A percentile compares a stretch with the other conserved stretches of the same genome.
These are phyloP conservation scores for Columba livia DNA, from an alignment of 2,113 vertebrate genomes.

Conservation along the genomic window DNA sequence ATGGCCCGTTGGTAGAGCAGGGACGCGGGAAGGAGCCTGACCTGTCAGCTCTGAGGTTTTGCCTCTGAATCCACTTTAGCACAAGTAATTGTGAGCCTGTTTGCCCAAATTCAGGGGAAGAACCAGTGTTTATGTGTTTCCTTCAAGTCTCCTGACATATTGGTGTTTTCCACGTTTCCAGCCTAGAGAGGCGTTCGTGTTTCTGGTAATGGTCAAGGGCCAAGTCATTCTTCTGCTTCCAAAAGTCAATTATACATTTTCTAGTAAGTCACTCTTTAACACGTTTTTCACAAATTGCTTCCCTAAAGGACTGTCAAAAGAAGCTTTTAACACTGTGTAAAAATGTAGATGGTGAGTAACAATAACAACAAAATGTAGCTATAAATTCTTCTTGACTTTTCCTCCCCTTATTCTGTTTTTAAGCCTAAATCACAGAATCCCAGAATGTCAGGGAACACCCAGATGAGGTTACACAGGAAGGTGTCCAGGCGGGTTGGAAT, in stretches of 20 bases:
- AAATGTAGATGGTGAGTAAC: neutral
- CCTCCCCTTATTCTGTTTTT: neutral
- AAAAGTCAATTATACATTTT: neutral
- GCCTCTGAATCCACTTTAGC: neutral
- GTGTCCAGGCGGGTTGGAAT: too few relatives aligned
- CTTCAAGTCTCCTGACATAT: neutral
- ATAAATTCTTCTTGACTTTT: neutral
- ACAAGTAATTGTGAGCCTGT: neutral
- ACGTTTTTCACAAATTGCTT: neutral
- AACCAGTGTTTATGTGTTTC: neutral
- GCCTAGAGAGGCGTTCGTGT: neutral
- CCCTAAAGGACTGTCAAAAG: neutral
- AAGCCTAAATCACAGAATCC: neutral
- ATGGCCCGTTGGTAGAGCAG: fast-evolving
- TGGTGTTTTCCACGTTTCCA: neutral
- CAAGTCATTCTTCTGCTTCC: neutral
- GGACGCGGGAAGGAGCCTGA: neutral
- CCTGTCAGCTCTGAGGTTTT: neutral
- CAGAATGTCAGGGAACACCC: too few relatives aligned
- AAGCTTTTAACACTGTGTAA: neutral
- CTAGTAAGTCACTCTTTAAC: neutral
- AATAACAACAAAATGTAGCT: neutral
- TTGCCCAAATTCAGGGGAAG: neutral
- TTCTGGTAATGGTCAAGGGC: neutral
- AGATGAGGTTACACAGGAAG: too few relatives aligned